These are phyloP conservation scores for Nematostella vectensis DNA, from an alignment of 92 coral and sea anemone genomes.

Conservation along the genomic window DNA sequence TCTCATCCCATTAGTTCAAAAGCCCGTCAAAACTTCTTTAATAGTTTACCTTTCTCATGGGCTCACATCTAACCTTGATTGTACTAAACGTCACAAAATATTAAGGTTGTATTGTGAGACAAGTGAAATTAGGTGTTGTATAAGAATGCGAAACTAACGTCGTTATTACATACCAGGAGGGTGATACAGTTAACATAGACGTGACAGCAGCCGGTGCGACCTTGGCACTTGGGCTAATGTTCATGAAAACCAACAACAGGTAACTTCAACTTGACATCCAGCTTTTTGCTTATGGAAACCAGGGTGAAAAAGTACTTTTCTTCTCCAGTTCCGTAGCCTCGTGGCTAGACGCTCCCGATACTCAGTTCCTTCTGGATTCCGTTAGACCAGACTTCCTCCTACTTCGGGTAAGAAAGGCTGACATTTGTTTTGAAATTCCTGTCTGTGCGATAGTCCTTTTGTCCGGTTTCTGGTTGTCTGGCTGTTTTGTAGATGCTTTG, in stretches of 20 bases:
- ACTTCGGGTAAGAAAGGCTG: constrained; percentile 52
- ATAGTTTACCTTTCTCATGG: no score
- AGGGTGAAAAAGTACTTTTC: not conserved
- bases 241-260: constrained; percentile 91
- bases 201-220: constrained; percentile 98
- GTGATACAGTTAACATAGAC: constrained; percentile 86
- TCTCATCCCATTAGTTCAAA: no score
- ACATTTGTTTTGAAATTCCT: no score
- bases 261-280: no score
- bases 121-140: not conserved
- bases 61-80: no score
- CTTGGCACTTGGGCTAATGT: constrained; percentile 89
- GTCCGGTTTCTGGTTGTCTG: no score
- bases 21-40: no score
- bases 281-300: not conserved
- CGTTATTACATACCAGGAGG: constrained; percentile 60
- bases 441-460: no score
- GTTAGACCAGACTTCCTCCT: constrained; percentile 89
- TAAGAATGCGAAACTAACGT: not conserved
- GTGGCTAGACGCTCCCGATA: constrained; percentile 97
- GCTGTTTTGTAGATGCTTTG: no score
- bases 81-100: no score
- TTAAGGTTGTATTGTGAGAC: no score
- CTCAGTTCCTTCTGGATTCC: constrained; percentile 84
- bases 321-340: constrained; percentile 80